Evolutionary conservation across 1,140 invertebrate genomes (phyloP), one percentile per base, ranked within the genome.

Genomic region (Aporrectodea caliginosa): DNA sequence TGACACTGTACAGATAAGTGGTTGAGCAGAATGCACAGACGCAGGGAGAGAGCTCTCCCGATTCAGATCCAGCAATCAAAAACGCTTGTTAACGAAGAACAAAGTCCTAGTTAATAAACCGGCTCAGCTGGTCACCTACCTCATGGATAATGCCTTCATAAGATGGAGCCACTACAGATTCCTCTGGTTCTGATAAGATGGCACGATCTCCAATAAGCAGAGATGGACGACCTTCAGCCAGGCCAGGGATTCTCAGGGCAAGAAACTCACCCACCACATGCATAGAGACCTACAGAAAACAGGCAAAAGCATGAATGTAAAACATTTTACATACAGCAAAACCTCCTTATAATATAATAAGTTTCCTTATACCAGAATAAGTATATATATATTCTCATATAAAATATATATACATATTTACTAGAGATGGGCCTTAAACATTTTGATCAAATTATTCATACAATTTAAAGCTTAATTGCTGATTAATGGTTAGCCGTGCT

Each of bases 81-180:
- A n/a, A n/a, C n/a, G n/a, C n/a, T n/a, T n/a, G n/a, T n/a, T n/a
- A n/a, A n/a, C n/a, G n/a, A n/a, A n/a, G n/a, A n/a, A n/a, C n/a
- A n/a, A n/a, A n/a, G n/a, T n/a, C n/a, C n/a, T n/a, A n/a, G n/a
- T n/a, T n/a, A n/a, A n/a, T n/a, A n/a, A n/a, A n/a, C n/a, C n/a
- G 32, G 32, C n/a, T n/a, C 6, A n/a, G 74, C 31, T 73, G 31
- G 22, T 69, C 35, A 79, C 88, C 89, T 29, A 95, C 91, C 84
- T 92, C 91, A 85, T 95, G 93, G 82, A 96, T 92, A 81, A 88
- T 91, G n/a, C 94, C 95, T 89, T 95, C 92, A 86, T 92, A 94
- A 70, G 81, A 68, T 14, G 84, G 82, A 27, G 83, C 83, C 82
- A 29, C 80, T 78, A 82, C 34, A 1, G 68, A 82, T 29, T 86